Conservation (phyloP, 2,888 invertebrate species). For the Periphyllus acericola region DNA sequence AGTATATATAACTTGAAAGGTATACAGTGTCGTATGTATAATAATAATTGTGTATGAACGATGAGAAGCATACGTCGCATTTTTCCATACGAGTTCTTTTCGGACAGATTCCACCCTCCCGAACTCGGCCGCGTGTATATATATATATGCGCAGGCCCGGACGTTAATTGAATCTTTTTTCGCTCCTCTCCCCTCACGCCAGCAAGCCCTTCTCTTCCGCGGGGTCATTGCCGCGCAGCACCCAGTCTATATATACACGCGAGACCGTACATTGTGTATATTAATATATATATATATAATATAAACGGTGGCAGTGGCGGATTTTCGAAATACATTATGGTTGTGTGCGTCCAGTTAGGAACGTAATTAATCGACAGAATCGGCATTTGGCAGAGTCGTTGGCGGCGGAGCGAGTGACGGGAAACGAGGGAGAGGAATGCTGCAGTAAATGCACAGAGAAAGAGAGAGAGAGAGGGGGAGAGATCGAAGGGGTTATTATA, state of each 20-base stretch:
- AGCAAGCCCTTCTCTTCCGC: neutral
- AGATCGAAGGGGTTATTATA: slow-evolving; percentile 31
- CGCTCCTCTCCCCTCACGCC: slow-evolving; percentile 8
- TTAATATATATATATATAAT: neutral
- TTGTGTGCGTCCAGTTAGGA: slow-evolving; percentile 57
- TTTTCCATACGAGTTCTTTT: neutral
- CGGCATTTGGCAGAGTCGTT: slow-evolving; percentile 43
- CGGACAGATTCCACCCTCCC: neutral
- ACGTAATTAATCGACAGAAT: slow-evolving; percentile 60
- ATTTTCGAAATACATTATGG: slow-evolving; percentile 38
- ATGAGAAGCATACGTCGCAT: neutral
- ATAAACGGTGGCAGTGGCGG: neutral
- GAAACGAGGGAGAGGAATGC: neutral
- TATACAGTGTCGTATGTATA: neutral
- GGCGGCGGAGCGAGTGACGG: neutral
- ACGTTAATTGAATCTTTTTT: slow-evolving; percentile 62
- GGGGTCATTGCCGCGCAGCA: neutral
- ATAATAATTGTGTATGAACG: neutral
- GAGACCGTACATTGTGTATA: too few species aligned
- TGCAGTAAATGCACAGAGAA: neutral
- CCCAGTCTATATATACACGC: too few species aligned
- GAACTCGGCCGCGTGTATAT: neutral
- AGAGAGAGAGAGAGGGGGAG: slow-evolving; percentile 34
- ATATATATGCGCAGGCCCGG: neutral
- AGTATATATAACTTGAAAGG: neutral